Conservation (phyloP, 2,113 vertebrate genomes). For the Ciconia stormi region DNA sequence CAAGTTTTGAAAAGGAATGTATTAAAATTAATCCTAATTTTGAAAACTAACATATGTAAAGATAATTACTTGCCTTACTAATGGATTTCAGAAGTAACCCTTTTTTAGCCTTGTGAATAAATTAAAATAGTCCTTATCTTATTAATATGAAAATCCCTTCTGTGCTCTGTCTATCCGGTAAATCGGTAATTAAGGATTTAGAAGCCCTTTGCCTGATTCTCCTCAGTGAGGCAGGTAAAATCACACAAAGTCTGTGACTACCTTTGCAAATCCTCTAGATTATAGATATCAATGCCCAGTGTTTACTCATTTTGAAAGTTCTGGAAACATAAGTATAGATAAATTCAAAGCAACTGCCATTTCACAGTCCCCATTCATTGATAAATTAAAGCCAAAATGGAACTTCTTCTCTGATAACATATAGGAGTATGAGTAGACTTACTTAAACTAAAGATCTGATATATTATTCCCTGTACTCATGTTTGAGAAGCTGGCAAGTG, state of each 20-base stretch:
- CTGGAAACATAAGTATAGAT: background rate
- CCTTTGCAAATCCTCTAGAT: background rate
- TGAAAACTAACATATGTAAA: background rate
- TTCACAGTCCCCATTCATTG: background rate
- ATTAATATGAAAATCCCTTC: constrained; percentile 21
- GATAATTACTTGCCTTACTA: background rate
- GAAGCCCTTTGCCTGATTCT: background rate
- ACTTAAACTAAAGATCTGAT: background rate
- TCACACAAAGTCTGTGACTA: background rate
- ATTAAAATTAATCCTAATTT: background rate
- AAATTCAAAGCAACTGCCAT: background rate
- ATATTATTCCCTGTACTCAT: background rate
- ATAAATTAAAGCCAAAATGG: background rate
- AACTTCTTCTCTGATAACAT: background rate
- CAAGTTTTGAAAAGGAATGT: background rate
- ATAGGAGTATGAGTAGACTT: background rate
- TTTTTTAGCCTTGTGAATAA: background rate
- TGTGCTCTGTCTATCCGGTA: background rate
- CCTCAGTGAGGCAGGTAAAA: background rate
- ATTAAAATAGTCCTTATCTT: constrained; percentile 28
- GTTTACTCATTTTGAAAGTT: background rate
- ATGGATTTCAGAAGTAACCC: background rate
- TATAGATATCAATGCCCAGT: background rate
- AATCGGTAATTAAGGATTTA: constrained; percentile 21
- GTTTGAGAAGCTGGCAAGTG: background rate